These are phyloP conservation scores for Malurus cyaneus DNA, from an alignment of 2,113 vertebrate genomes.

Conservation along the genomic window DNA sequence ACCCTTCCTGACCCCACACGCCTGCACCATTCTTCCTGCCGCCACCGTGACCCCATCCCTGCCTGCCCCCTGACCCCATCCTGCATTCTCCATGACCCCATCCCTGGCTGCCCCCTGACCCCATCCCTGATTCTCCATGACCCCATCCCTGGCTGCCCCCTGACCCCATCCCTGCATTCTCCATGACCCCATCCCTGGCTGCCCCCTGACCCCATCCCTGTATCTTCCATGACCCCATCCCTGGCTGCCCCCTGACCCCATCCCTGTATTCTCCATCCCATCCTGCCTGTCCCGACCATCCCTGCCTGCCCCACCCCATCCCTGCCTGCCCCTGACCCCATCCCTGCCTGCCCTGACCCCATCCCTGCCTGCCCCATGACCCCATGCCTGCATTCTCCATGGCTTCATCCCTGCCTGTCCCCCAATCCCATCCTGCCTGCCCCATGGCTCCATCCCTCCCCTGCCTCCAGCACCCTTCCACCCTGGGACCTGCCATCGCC, in stretches of 20 bases:
- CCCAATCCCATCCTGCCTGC: not conserved
- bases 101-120: not conserved
- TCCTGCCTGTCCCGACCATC: not conserved
- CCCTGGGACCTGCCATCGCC: too few species aligned
- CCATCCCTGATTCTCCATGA: too few species aligned
- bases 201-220: too few species aligned
- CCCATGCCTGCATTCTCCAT: too few species aligned
- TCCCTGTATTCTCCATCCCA: too few species aligned
- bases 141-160: too few species aligned
- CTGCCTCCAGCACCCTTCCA: not conserved
- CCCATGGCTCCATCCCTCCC: not conserved
- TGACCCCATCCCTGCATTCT: not conserved
- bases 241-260: not conserved
- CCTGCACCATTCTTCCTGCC: not conserved
- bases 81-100: too few species aligned
- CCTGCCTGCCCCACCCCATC: too few species aligned
- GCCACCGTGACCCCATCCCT: not conserved
- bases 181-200: not conserved
- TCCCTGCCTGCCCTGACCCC: fast-evolving
- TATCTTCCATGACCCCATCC: fast-evolving
- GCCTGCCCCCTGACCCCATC: too few species aligned
- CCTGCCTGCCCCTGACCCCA: not conserved
- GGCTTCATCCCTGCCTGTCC: not conserved
- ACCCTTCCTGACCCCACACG: not conserved
- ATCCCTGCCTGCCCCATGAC: not conserved